Conservation (phyloP, 2,888 invertebrate species). For the Heliconius ismenius region DNA sequence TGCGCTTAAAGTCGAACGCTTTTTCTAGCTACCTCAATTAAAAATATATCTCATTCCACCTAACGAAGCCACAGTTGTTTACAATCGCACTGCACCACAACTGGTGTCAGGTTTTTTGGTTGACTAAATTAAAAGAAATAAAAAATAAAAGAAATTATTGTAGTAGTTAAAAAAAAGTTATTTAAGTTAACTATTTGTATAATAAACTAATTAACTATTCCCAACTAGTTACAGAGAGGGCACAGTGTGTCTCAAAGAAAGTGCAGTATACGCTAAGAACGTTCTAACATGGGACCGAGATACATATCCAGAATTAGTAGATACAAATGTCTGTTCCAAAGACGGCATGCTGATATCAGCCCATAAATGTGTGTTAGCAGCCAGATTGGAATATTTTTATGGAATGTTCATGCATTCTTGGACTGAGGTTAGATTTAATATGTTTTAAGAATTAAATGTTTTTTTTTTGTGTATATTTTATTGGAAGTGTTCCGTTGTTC, state of each 20-base stretch:
- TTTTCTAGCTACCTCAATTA: too few relatives aligned
- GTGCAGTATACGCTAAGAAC: conserved; percentile 53
- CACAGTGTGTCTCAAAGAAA: conserved; percentile 64
- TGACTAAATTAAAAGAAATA: too few relatives aligned
- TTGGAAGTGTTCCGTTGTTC: too few relatives aligned
- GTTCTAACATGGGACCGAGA: conserved; percentile 68
- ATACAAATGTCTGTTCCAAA: conserved; percentile 83
- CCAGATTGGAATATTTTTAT: conserved; percentile 91
- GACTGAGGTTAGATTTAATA: conserved; percentile 83
- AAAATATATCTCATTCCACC: too few relatives aligned
- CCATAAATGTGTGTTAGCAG: conserved; percentile 91
- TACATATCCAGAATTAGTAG: conserved; percentile 78
- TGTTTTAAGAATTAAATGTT: neutral
- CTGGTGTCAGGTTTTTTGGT: too few relatives aligned
- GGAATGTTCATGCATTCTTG: conserved; percentile 91
- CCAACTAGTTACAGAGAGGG: conserved; percentile 68
- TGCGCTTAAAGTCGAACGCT: too few relatives aligned
- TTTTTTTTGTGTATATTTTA: neutral
- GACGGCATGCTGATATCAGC: conserved; percentile 81
- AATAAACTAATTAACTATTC: too few relatives aligned
- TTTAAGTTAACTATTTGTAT: too few relatives aligned
- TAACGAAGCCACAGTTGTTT: too few relatives aligned
- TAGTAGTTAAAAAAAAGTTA: too few relatives aligned
- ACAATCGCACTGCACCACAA: too few relatives aligned
- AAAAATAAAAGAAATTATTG: too few relatives aligned